phyloP scores from a whole-genome alignment of 1,140 invertebrate genomes.

The Diuraphis noxia region DNA sequence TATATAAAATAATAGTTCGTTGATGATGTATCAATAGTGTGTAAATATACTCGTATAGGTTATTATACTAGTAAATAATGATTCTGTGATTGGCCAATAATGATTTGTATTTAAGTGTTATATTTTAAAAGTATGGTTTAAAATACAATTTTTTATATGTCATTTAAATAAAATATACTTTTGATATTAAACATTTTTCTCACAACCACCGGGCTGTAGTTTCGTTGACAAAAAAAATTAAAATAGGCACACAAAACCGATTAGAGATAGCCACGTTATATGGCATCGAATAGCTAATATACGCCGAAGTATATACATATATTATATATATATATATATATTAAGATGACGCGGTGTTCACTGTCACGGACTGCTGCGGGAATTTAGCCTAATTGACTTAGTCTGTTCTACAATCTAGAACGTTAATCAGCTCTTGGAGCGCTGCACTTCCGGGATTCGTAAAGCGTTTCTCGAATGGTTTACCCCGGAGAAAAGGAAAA shows the following conservation, averaged over 20 bases:
- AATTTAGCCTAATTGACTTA: neutral
- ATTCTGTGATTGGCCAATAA: too few species aligned
- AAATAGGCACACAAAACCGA: neutral
- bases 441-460: conserved; percentile 17
- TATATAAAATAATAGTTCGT: too few species aligned
- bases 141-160: too few species aligned
- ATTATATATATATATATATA: neutral
- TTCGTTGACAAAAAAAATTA: neutral
- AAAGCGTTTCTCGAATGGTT: conserved; percentile 30
- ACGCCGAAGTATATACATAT: neutral
- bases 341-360: neutral
- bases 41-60: too few species aligned
- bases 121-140: too few species aligned
- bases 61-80: too few species aligned
- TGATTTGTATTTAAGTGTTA: too few species aligned
- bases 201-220: neutral
- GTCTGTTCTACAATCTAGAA: neutral
- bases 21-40: too few species aligned
- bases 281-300: neutral
- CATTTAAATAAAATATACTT: too few species aligned
- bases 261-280: neutral
- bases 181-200: neutral
- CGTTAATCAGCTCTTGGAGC: neutral
- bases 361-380: neutral
- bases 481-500: neutral